Base-by-base conservation (phyloP, 2,113 vertebrate genomes). In the Apodemus sylvaticus region DNA sequence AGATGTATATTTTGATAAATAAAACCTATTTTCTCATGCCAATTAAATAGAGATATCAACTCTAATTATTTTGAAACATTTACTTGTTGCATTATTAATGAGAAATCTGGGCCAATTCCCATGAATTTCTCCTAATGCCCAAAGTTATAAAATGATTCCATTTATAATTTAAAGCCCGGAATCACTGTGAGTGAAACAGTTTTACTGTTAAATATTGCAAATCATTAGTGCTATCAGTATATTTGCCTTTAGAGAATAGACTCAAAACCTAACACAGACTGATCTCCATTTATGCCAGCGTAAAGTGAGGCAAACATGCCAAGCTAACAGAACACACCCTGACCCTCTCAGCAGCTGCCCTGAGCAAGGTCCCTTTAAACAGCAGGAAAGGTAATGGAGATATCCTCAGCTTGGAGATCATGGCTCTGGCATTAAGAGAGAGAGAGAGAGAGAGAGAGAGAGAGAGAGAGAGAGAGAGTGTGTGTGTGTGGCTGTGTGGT, bases 91-190 rank as follows among this genome's bases (percentile, higher is more conserved):
- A 98, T 95, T 93, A 98, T 97, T 96, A 97, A 98, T 60, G 2
- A 74, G 66, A 97, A 95, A 89, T 96, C 79, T 95, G 94, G 20
- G 85, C 64, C 0, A 98, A 95, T 94, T 96, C 36, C 86, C 82
- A 86, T 71, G 70, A 42, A 82, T 95, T 97, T 94, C 96, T 96
- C 73, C 64, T 95, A 97, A 88, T 86, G 91, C 55, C 58, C 94
- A 96, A 93, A 96, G 90, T 82, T 86, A 95, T 97, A 96, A 97
- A 97, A 96, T 96, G 22, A 96, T 68, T 71, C 66, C 81, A 95
- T 97, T 97, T 64, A 82, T 93, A 17, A 96, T 94, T 98, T 96
- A 96, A 97, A 97, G 96, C 39, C 77, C 92, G 51, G 90, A 97
- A 42, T 82, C 91, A 96, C 0, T 85, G n/a, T 76, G 97, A 98